These are phyloP conservation scores for Ceyx margarethae DNA, from an alignment of 2,113 vertebrate genomes.

Conservation along the genomic window DNA sequence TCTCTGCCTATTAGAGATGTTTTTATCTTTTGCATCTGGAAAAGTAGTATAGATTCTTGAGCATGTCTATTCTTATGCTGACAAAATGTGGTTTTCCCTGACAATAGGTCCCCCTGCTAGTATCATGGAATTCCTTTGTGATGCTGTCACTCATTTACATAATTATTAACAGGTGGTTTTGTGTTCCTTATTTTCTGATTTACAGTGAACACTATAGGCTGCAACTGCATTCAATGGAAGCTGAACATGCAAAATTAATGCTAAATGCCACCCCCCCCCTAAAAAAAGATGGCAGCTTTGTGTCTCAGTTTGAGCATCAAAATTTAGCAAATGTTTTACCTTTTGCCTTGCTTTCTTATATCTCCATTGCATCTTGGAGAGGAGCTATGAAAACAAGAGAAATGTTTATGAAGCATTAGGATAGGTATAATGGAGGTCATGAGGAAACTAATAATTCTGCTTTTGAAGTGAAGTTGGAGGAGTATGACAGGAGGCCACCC, in stretches of 20 bases:
- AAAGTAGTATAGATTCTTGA: not conserved
- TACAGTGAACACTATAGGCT: not conserved
- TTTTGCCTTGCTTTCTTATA: not conserved
- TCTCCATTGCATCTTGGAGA: not conserved
- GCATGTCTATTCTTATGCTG: conserved; percentile 7
- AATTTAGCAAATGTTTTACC: not conserved
- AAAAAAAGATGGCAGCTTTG: not conserved
- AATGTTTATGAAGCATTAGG: not conserved
- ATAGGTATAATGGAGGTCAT: not conserved
- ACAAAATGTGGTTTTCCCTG: not conserved
- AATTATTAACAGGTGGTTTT: conserved; percentile 38
- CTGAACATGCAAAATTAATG: not conserved
- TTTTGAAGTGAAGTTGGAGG: conserved; percentile 14
- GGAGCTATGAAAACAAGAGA: not conserved
- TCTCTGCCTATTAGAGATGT: not conserved
- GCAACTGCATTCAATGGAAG: not conserved
- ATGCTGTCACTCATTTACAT: conserved; percentile 28
- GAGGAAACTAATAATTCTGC: conserved; percentile 24
- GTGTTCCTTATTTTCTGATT: conserved; percentile 12
- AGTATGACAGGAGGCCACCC: not conserved
- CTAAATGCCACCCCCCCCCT: not conserved
- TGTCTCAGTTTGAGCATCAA: not conserved
- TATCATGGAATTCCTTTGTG: conserved; percentile 8
- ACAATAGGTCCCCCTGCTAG: not conserved
- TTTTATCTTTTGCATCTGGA: not conserved